These are phyloP conservation scores for Enteromius unitaeniatus DNA, from an alignment of 2,797 vertebrate genomes.

Conservation along the genomic window DNA sequence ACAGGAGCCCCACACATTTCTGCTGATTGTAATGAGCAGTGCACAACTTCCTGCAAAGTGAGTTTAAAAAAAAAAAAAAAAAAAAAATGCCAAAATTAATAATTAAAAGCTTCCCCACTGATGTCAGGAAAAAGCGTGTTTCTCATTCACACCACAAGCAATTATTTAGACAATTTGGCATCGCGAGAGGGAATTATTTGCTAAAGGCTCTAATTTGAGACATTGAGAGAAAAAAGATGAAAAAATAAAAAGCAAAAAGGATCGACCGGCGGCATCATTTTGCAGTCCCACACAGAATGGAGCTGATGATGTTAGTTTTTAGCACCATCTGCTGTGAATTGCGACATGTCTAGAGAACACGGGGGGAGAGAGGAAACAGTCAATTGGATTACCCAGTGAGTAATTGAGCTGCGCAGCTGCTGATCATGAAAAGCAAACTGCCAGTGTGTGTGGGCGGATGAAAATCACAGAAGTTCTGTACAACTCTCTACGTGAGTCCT, in stretches of 20 bases:
- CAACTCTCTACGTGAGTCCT: conserved; percentile 9
- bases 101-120: conserved; percentile 76
- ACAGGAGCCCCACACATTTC: conserved; percentile 75
- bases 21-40: conserved; percentile 82
- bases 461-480: conserved; percentile 27
- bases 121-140: conserved; percentile 65
- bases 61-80: conserved; percentile 70
- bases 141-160: conserved; percentile 64
- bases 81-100: conserved; percentile 82
- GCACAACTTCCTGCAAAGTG: conserved; percentile 75
- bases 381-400: conserved; percentile 56
- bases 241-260: neutral
- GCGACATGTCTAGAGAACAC: conserved; percentile 46
- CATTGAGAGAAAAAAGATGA: conserved; percentile 61
- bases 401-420: conserved; percentile 62
- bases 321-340: conserved; percentile 63
- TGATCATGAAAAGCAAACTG: conserved; percentile 58
- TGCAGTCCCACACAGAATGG: conserved; percentile 50
- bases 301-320: conserved; percentile 63
- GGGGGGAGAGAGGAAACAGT: conserved; percentile 51
- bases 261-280: conserved; percentile 36
- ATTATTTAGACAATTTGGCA: conserved; percentile 75
- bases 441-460: conserved; percentile 21
- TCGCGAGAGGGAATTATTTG: conserved; percentile 67
- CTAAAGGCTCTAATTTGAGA: conserved; percentile 76